Evolutionary conservation across 2,113 vertebrate genomes (phyloP).

Genomic region (Centropristis striata): DNA sequence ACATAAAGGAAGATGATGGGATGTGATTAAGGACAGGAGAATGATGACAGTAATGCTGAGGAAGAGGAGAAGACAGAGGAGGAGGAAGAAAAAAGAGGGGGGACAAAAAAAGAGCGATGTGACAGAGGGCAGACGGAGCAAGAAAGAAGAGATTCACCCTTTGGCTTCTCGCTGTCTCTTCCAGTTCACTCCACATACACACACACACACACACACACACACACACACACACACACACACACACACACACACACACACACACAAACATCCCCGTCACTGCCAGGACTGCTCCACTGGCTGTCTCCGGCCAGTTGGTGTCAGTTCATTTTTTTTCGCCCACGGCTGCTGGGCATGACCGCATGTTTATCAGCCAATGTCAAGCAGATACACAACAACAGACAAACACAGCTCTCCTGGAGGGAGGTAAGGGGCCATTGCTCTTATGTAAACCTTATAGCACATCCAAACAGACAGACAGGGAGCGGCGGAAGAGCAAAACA

Average conservation of each 20-base stretch:
- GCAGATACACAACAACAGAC: constrained; percentile 28
- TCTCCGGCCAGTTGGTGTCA: constrained; percentile 53
- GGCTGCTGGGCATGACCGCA: constrained; percentile 33
- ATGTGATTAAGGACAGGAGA: constrained; percentile 31
- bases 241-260: constrained; percentile 39
- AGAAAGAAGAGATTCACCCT: constrained; percentile 58
- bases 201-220: constrained; percentile 35
- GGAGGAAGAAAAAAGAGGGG: constrained; percentile 26
- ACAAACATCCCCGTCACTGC: constrained; percentile 21
- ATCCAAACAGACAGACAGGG: neutral
- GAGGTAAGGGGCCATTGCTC: neutral
- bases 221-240: constrained; percentile 47
- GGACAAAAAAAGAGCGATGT: constrained; percentile 42
- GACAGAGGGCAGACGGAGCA: constrained; percentile 59
- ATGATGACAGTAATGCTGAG: neutral
- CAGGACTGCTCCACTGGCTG: constrained; percentile 60
- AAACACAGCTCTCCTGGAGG: constrained; percentile 31
- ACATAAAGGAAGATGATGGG: constrained; percentile 3
- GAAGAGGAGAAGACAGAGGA: neutral
- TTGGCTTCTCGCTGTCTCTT: constrained; percentile 63
- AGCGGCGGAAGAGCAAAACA: neutral
- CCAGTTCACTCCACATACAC: constrained; percentile 47
- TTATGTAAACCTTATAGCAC: constrained; percentile 14
- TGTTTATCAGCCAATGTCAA: constrained; percentile 58
- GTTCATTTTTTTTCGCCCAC: constrained; percentile 33